Evolutionary conservation across 2,888 invertebrate species (phyloP), one percentile per base, ranked within the genome.

Genomic region (Zelleria hepariella): DNA sequence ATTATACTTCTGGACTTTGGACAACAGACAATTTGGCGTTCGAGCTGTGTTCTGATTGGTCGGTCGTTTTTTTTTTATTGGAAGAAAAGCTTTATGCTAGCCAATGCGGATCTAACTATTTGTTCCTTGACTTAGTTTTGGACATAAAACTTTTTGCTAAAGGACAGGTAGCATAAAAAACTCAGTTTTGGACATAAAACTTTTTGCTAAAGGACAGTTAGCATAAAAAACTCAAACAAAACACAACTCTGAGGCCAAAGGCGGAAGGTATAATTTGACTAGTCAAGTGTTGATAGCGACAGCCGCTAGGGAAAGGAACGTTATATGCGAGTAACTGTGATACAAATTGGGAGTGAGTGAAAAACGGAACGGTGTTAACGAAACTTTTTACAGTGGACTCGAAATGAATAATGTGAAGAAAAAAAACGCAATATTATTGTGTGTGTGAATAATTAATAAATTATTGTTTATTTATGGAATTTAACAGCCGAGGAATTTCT

Each of bases 201-300:
- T 6, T 32, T 32, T 32, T 32, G 32, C 10, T 42, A 15, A 42
- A 42, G 32, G 7, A 42, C 15, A 42, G 2, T 15, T 15, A 42
- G n/a, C n/a, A 42, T 42, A 15, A 42, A 42, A 5, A 32, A 32
- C 32, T 10, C 4, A 4, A 2, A 5, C 15, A 15, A 7, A 42
- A 42, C 32, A 42, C 32, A 42, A 15, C 32, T 20, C 49, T 49
- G 21, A 18, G 42, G 54, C 26, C 59, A 20, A 53, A 18, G 53
- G 32, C 53, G 57, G 47, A 55, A 55, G 57, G 58, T 61, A 15
- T 15, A 42, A n/a, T 25, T 49, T 48, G 57, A 57, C 57, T 57
- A 57, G 57, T 57, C 57, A 57, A 20, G 42, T 15, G 27, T 23
- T n/a, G n/a, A 3, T 2, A 51, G 51, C 8, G 55, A 21, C 21